A percentile compares a stretch with the other conserved stretches of the same genome.
These are phyloP conservation scores for Cryptocephalus moraei DNA, from an alignment of 2,888 invertebrate genomes.

Conservation along the genomic window DNA sequence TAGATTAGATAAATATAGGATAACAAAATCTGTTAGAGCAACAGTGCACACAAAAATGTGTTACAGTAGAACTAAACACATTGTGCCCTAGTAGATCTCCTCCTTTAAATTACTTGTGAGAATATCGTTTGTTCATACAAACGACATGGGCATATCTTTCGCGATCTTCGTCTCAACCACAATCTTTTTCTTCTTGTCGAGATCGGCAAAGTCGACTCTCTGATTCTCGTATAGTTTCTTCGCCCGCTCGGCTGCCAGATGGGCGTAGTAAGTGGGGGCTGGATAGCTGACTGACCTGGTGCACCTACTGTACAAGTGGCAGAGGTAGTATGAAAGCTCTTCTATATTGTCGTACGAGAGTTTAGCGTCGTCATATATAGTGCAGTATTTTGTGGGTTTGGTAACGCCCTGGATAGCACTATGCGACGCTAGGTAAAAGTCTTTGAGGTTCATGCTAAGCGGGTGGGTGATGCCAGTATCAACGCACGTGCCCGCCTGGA, in stretches of 20 bases:
- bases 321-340: constrained; percentile 68
- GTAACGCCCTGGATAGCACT: constrained; percentile 70
- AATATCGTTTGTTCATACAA: too few species aligned
- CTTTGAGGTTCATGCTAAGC: constrained; percentile 49
- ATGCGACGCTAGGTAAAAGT: constrained; percentile 71
- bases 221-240: constrained; percentile 14
- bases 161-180: too few species aligned
- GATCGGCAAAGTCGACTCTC: too few species aligned
- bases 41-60: too few species aligned
- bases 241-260: constrained; percentile 70
- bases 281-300: constrained; percentile 77
- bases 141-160: too few species aligned
- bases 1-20: too few species aligned
- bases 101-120: too few species aligned
- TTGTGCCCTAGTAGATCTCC: too few species aligned
- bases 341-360: constrained; percentile 67
- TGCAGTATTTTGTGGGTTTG: constrained; percentile 76
- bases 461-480: constrained; percentile 80
- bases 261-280: constrained; percentile 79
- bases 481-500: constrained; percentile 49
- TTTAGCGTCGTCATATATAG: constrained; percentile 67
- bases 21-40: too few species aligned
- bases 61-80: too few species aligned
- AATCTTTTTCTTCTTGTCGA: too few species aligned
- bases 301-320: constrained; percentile 78